A percentile compares a stretch with the other conserved stretches of the same genome.
Evolutionary conservation across 2,797 vertebrate genomes (phyloP).

Genomic region (Otolemur crassicaudatus): DNA sequence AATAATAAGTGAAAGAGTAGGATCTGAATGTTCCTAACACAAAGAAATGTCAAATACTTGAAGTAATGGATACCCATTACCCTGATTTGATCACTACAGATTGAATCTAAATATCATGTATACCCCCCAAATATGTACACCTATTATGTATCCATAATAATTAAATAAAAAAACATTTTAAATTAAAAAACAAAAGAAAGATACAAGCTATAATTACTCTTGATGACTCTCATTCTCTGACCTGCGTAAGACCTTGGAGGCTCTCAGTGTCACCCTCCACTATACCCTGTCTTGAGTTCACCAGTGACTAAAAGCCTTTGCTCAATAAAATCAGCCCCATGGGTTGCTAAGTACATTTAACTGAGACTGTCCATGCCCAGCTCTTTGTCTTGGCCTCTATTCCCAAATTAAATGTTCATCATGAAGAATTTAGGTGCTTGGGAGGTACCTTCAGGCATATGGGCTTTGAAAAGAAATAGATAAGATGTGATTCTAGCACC

Average conservation of each 20-base stretch:
- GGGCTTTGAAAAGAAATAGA: background rate
- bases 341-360: background rate
- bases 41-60: background rate
- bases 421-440: background rate
- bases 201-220: background rate
- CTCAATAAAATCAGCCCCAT: background rate
- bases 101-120: background rate
- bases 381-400: background rate
- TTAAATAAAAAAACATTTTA: background rate
- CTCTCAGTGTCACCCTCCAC: background rate
- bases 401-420: background rate
- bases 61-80: background rate
- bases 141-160: background rate
- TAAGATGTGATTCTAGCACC: background rate
- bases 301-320: background rate
- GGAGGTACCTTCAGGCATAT: background rate
- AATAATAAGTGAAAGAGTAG: background rate
- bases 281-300: background rate
- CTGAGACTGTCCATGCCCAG: background rate
- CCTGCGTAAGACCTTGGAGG: background rate
- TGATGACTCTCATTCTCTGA: slow-evolving; percentile 8
- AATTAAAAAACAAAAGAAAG: background rate
- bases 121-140: background rate
- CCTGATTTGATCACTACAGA: background rate
- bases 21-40: background rate